phyloP scores from a whole-genome alignment of 2,888 invertebrate species.

The Harmothoe impar region DNA sequence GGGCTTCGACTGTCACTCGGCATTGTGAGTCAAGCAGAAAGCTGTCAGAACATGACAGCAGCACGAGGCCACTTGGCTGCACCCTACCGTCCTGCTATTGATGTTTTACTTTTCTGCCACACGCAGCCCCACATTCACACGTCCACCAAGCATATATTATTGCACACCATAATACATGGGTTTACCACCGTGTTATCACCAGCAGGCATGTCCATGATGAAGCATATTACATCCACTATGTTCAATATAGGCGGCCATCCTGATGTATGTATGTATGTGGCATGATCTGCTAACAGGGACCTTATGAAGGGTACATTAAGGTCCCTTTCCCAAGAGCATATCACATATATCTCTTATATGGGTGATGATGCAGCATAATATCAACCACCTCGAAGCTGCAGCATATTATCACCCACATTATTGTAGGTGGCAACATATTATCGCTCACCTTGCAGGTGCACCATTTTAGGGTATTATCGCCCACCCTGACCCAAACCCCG shows the following conservation, averaged over 20 bases:
- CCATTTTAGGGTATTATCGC: too few species aligned
- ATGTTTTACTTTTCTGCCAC: slow-evolving; percentile 45
- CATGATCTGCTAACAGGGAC: too few species aligned
- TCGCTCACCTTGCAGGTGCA: background rate
- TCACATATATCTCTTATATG: too few species aligned
- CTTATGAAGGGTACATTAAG: too few species aligned
- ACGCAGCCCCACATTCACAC: slow-evolving; percentile 2
- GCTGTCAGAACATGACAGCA: slow-evolving; percentile 60
- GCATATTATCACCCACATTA: background rate
- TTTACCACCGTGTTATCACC: too few species aligned
- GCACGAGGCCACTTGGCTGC: slow-evolving; percentile 39
- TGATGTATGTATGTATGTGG: too few species aligned
- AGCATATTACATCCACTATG: background rate
- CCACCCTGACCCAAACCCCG: too few species aligned
- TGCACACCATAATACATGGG: background rate
- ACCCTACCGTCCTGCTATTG: slow-evolving; percentile 31
- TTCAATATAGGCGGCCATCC: too few species aligned
- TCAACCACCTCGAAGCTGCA: too few species aligned
- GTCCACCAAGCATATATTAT: slow-evolving; percentile 26
- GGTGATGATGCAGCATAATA: too few species aligned
- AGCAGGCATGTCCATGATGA: background rate
- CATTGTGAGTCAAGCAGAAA: slow-evolving; percentile 53
- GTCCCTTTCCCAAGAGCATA: too few species aligned
- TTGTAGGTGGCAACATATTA: background rate
- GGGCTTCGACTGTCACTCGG: slow-evolving; percentile 43